Evolutionary conservation across 2,797 vertebrate species (phyloP).

Genomic region (Hydrocynus forskahlii): DNA sequence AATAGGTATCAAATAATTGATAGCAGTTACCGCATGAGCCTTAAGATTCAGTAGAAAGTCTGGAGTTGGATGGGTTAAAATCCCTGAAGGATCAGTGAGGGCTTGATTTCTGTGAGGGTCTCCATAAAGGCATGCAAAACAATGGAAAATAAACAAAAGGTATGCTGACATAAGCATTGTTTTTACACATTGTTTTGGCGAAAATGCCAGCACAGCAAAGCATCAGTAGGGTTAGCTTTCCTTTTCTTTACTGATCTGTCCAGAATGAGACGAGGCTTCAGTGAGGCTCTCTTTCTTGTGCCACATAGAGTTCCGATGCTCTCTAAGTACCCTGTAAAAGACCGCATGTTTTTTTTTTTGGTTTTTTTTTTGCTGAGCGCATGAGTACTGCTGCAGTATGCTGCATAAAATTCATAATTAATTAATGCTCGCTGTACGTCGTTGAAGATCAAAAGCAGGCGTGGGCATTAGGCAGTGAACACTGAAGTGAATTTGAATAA

Average conservation of each 20-base stretch:
- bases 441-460: conserved; percentile 45
- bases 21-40: not conserved
- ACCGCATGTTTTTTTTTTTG: not conserved
- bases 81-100: not conserved
- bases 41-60: not conserved
- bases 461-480: conserved; percentile 16
- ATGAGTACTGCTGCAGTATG: conserved; percentile 23
- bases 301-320: not conserved
- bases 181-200: not conserved
- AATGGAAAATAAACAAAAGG: conserved; percentile 8
- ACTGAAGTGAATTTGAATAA: conserved; percentile 18
- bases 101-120: not conserved
- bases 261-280: not conserved
- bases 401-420: conserved; percentile 43
- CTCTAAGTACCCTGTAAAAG: not conserved
- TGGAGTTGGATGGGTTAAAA: not conserved
- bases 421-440: conserved; percentile 34
- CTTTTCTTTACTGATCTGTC: not conserved
- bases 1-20: not conserved
- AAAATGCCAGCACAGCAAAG: not conserved
- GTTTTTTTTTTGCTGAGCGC: not conserved
- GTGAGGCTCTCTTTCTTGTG: not conserved
- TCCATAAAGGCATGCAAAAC: not conserved
- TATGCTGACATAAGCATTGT: not conserved
- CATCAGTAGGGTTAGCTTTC: not conserved